phyloP scores from a whole-genome alignment of 2,888 invertebrate genomes.

The Trichogramma dendrolimi region DNA sequence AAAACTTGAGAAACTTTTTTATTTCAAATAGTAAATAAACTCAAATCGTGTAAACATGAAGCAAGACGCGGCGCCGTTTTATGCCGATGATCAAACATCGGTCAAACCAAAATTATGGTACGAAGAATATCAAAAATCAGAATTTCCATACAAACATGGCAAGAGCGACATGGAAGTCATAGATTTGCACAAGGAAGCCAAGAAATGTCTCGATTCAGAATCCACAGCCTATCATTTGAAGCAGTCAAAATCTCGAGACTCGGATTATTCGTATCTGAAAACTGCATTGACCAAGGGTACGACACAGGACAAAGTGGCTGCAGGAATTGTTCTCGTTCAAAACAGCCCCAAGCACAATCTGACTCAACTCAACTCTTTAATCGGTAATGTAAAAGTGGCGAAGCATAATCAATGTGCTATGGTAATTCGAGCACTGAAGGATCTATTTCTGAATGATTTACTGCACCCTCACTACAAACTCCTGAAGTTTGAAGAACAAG shows the following conservation, averaged over 20 bases:
- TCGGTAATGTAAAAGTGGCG: constrained; percentile 73
- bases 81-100: background rate
- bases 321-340: constrained; percentile 75
- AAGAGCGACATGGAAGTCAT: constrained; percentile 58
- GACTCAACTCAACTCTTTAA: constrained; percentile 64
- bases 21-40: no score
- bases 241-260: constrained; percentile 54
- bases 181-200: constrained; percentile 63
- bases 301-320: constrained; percentile 79
- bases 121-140: constrained; percentile 52
- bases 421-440: constrained; percentile 71
- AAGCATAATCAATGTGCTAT: constrained; percentile 70
- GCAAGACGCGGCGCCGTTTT: no score
- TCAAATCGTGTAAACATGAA: no score
- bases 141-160: constrained; percentile 33
- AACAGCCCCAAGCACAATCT: constrained; percentile 79
- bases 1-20: no score
- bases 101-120: constrained; percentile 59
- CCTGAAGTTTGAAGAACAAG: constrained; percentile 63
- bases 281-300: constrained; percentile 79
- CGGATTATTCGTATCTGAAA: constrained; percentile 73
- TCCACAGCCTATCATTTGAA: constrained; percentile 54
- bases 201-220: constrained; percentile 64
- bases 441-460: constrained; percentile 70
- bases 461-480: constrained; percentile 65